Evolutionary conservation across 2,888 invertebrate species (phyloP), one percentile per base, ranked within the genome.

Genomic region (Pandemis heparana): DNA sequence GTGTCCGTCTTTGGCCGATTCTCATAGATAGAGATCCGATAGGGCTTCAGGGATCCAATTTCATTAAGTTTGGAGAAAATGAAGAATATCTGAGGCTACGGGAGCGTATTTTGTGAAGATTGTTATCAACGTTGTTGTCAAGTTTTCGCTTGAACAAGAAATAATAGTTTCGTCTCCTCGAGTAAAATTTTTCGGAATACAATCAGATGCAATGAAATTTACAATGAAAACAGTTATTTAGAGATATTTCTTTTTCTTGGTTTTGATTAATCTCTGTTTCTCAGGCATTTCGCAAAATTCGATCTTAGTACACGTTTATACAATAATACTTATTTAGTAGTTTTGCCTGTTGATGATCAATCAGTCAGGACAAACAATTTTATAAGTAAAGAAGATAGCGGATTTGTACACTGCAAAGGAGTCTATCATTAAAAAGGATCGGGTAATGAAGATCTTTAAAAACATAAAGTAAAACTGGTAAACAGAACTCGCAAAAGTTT

Each of bases 61-160:
- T 68, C 46, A 59, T 59, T 68, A 68, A 68, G n/a, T 60, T 68
- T 68, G 43, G n/a, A 68, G 43, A 60, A 60, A 53, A 38, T 51
- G 65, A 65, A 51, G 59, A 60, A 46, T 68, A 68, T 46, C 46
- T n/a, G 14, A 56, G 14, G 14, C 41, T 7, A 14, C 5, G 10
- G 18, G 23, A 46, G 46, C 56, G n/a, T 43, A 60, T 46, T 68
- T 68, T 16, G 46, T 46, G 23, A 16, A 32, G 16, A 10, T 8
- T 63, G 2, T 62, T 12, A n/a, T 46, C 46, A 62, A n/a, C 1
- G 53, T 10, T 61, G 39, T 41, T 61, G 16, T 61, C 41, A 41
- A 39, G 10, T 39, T 12, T 41, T 41, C 43, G 62, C 2, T 56
- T 56, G 23, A 2, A 51, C 51, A 8, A 56, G 12, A 23, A 53